These are phyloP conservation scores for Alouatta palliata DNA, from an alignment of 2,113 vertebrate species.

Conservation along the genomic window DNA sequence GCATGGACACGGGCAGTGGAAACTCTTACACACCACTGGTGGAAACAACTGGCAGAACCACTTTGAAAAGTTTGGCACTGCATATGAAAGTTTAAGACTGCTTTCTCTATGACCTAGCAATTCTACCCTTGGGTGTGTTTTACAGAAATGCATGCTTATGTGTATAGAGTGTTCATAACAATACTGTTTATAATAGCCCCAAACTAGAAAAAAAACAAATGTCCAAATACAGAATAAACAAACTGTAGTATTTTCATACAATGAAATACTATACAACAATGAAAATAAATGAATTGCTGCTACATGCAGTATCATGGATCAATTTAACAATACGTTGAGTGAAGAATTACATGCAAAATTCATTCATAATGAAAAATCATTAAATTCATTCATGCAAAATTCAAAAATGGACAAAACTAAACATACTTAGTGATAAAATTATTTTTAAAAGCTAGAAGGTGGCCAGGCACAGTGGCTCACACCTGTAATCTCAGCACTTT, in stretches of 20 bases:
- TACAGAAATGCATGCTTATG: not conserved
- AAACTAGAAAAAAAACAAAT: not conserved
- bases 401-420: conserved; percentile 32
- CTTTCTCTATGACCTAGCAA: not conserved
- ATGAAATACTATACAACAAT: not conserved
- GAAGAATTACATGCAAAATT: not conserved
- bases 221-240: not conserved
- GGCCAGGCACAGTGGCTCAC: too few species aligned
- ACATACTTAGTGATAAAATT: not conserved
- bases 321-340: not conserved
- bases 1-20: not conserved
- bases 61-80: not conserved
- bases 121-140: not conserved
- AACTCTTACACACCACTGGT: not conserved
- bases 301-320: not conserved
- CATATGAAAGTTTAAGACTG: not conserved
- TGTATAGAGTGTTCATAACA: not conserved
- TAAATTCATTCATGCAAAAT: not conserved
- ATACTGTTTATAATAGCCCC: not conserved
- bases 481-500: too few species aligned
- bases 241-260: not conserved
- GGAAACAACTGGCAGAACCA: not conserved
- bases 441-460: too few species aligned
- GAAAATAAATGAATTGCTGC: not conserved
- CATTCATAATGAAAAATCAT: too few species aligned